These are phyloP conservation scores for Melanerpes aurifrons DNA, from an alignment of 2,113 vertebrate genomes.

Conservation along the genomic window DNA sequence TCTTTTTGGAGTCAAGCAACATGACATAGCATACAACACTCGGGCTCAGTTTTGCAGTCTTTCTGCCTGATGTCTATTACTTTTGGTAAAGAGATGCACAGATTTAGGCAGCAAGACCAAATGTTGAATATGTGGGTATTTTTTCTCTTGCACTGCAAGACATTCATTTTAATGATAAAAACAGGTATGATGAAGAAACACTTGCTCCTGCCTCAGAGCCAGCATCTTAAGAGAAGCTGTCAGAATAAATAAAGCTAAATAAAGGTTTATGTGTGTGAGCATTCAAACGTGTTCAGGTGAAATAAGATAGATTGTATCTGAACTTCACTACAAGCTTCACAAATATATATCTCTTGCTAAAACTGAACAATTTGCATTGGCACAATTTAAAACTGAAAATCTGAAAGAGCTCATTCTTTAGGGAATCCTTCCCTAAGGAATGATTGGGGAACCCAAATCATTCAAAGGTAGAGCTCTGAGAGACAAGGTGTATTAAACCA, in stretches of 20 bases:
- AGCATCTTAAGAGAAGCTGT: conserved; percentile 38
- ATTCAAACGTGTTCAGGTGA: conserved; percentile 43
- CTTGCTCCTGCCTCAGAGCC: conserved; percentile 5
- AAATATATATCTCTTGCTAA: conserved; percentile 3
- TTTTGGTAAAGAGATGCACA: neutral
- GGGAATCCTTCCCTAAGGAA: neutral
- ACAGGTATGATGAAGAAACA: neutral
- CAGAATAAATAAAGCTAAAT: conserved; percentile 35
- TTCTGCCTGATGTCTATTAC: neutral
- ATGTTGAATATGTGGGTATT: neutral
- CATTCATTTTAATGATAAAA: neutral
- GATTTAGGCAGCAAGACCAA: neutral
- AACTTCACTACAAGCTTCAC: conserved; percentile 39
- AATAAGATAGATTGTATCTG: neutral
- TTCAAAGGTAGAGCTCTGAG: conserved; percentile 62
- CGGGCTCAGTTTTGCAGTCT: neutral
- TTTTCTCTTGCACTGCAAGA: neutral
- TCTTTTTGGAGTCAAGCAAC: neutral
- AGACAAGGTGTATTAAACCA: conserved; percentile 60
- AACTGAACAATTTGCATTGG: conserved; percentile 24
- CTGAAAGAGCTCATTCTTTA: conserved; percentile 1
- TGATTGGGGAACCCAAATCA: neutral
- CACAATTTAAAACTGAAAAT: conserved; percentile 51
- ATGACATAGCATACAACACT: neutral
- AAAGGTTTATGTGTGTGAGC: conserved; percentile 68